phyloP scores from a whole-genome alignment of 2,113 vertebrate genomes.

The Crotophaga sulcirostris region DNA sequence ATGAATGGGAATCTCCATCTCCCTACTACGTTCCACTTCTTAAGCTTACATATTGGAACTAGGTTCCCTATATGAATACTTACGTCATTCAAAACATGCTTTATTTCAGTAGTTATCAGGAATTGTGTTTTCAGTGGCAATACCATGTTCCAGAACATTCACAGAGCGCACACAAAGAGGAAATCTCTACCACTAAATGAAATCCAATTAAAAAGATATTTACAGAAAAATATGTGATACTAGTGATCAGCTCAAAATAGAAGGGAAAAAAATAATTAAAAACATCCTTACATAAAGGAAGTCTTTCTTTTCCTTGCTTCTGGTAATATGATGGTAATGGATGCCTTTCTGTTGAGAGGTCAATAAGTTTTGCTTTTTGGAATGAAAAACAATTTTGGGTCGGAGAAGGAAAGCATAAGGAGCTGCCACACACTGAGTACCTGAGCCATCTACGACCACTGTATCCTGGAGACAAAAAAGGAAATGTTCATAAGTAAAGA shows the following conservation, averaged over 20 bases:
- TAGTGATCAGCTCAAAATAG: not conserved
- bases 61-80: not conserved
- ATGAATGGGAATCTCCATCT: not conserved
- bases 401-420: slow-evolving; percentile 1
- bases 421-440: not conserved
- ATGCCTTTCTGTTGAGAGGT: not conserved
- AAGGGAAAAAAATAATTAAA: not conserved
- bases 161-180: not conserved
- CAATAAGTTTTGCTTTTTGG: not conserved
- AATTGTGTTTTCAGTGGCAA: not conserved
- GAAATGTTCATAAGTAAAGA: not conserved
- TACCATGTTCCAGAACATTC: not conserved
- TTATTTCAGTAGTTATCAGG: not conserved
- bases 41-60: not conserved
- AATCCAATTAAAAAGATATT: not conserved
- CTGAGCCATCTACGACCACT: not conserved
- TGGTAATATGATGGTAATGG: not conserved
- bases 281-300: not conserved
- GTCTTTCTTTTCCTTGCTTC: not conserved
- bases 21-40: not conserved
- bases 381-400: not conserved
- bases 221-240: not conserved
- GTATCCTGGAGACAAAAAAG: not conserved
- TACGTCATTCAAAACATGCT: not conserved
- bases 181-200: not conserved